These are phyloP conservation scores for Gordius sp. DNA, from an alignment of 2,888 invertebrate species.

Conservation along the genomic window DNA sequence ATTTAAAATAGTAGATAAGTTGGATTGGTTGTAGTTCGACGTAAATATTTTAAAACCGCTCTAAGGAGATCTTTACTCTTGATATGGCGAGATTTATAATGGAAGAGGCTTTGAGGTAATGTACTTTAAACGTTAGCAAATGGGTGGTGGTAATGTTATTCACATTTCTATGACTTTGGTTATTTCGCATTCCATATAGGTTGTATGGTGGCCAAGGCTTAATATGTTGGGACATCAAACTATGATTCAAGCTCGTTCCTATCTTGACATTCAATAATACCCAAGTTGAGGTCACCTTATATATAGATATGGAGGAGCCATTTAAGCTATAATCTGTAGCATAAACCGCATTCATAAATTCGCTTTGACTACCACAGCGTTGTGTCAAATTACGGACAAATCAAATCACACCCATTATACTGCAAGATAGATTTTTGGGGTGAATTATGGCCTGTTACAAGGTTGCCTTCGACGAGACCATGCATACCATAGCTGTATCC, in stretches of 20 bases:
- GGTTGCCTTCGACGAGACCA: no score
- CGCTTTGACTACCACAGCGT: not conserved
- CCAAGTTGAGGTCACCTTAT: not conserved
- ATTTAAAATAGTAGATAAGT: not conserved
- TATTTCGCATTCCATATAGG: no score
- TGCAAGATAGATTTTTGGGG: no score
- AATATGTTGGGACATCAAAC: not conserved
- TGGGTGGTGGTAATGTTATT: not conserved
- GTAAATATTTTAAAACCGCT: not conserved
- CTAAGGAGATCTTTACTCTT: slow-evolving; percentile 1
- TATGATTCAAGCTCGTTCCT: not conserved
- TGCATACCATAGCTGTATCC: not conserved
- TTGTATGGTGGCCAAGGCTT: no score
- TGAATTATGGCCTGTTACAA: no score
- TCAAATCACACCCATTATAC: not conserved
- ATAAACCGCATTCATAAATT: not conserved
- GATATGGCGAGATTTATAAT: not conserved
- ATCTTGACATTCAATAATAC: not conserved
- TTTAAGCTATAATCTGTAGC: not conserved
- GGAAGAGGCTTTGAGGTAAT: not conserved
- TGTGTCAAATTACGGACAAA: not conserved
- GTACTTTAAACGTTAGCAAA: not conserved
- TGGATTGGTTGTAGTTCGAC: not conserved
- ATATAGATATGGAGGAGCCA: not conserved
- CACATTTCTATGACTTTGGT: no score